Base-by-base conservation (phyloP, 2,888 invertebrate species). In the Acleris laterana region DNA sequence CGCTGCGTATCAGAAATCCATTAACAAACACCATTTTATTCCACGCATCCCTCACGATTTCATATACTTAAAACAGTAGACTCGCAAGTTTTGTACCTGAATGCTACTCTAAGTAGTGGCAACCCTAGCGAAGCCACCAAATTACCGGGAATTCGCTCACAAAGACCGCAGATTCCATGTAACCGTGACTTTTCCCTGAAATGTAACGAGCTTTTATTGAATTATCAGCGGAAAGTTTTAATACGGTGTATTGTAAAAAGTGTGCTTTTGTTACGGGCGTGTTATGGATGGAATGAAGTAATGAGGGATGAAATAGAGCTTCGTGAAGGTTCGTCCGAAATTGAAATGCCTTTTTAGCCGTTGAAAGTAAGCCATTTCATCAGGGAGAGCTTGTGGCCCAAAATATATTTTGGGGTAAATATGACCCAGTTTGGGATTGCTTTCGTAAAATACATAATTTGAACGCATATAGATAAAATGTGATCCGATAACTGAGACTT, bases 141-240 rank as follows among this genome's bases (percentile, higher is more conserved):
- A 81, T 82, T 75, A 82, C 80, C 78, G 75, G 77, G 74, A 77
- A 74, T 77, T 78, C 74, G 74, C 74, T 75, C 62, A 80, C 82
- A 81, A 83, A 82, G 82, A 81, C 80, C 77, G 73, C 80, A 80
- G 76, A 80, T 80, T 77, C 77, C 74, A 60, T 64, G 70, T 73
- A 76, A 72, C 74, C 72, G 73, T 72, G 75, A 69, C 70, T 77
- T 71, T 65, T 71, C 74, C 67, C 74, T 69, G 71, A 75, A 79
- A 79, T 76, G 78, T 80, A 75, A 80, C 80, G 79, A 81, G 80
- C 79, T 77, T 78, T 80, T 84, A 84, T 85, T 85, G 82, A 84
- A 85, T 85, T 82, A 82, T 53, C 53, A 64, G 59, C 59, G 64
- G 59, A 55, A 60, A 49, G 53, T 64, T 55, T 64, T 64, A 60